Base-by-base conservation (phyloP, 2,113 vertebrate genomes). In the Halichoeres trimaculatus region DNA sequence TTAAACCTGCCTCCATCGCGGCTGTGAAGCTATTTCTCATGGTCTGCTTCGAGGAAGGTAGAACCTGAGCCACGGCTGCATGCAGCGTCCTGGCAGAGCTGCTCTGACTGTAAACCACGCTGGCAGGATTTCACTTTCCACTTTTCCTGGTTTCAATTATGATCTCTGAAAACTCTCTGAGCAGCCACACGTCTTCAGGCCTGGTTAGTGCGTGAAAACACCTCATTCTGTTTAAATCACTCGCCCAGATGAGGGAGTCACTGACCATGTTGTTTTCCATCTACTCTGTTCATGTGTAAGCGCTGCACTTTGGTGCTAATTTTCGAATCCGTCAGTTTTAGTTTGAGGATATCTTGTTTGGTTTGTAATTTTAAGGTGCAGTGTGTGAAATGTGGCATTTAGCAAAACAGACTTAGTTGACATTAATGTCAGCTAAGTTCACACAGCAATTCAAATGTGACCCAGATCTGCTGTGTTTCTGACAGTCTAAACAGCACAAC, bases 141-240 rank as follows among this genome's bases (percentile, higher is more conserved):
- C 26, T 70, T 69, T 75, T 85, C 69, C 82, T 82, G 76, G 79
- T 68, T 80, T 87, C 72, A 88, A 72, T 85, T 88, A 88, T 53
- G 62, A 53, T 74, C 50, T 72, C 58, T 41, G 58, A 40, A 70
- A 83, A 10, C 51, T 68, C 54, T 80, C 61, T 20, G n/a, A 65
- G 73, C 64, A 77, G 70, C 56, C 30, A 20, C 35, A 50, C 36
- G 38, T 43, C 59, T 76, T 57, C 47, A 69, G 34, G 26, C 5
- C 20, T 10, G 22, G 36, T 24, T 63, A 35, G 43, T 66, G 54
- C 41, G 47, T 76, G n/a, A 70, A 45, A 26, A 58, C 16, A 48
- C 24, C 17, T 8, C 22, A 59, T 41, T 40, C 50, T 70, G 8
- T 16, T 16, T 16, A 60, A 22, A 11, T 52, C 54, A 23, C 23